phyloP scores from a whole-genome alignment of 2,888 invertebrate genomes.

The Lithophane ornitopus region DNA sequence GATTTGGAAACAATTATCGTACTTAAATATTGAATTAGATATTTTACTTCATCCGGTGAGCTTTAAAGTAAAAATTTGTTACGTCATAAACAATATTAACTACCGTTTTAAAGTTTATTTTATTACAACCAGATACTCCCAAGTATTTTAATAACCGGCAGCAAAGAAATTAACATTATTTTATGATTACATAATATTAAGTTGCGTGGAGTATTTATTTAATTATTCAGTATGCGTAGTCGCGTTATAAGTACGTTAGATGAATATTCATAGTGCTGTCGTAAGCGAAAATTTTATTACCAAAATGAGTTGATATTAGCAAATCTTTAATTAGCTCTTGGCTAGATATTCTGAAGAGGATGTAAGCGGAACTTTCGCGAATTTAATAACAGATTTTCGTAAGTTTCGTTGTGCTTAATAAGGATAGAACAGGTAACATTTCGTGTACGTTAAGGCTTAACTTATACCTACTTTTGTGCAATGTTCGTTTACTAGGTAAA shows the following conservation, averaged over 20 bases:
- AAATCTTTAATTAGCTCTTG: constrained; percentile 15
- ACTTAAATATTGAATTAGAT: not conserved
- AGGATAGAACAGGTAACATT: not conserved
- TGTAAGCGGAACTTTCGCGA: not conserved
- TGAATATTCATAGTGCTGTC: constrained; percentile 48
- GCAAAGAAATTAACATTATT: constrained; percentile 34
- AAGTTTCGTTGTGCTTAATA: constrained; percentile 6
- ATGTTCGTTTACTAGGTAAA: not conserved
- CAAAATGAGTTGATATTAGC: constrained; percentile 1
- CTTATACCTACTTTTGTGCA: not conserved
- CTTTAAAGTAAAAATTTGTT: not conserved
- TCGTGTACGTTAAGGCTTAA: not conserved
- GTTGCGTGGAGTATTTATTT: constrained; percentile 25
- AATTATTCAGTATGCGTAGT: constrained; percentile 37
- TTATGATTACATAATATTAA: no score
- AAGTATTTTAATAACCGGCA: constrained; percentile 37
- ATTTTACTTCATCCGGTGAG: not conserved
- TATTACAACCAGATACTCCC: constrained; percentile 8
- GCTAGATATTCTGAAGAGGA: not conserved
- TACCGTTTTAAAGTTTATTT: constrained; percentile 4
- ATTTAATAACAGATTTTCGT: not conserved
- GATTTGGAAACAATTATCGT: not conserved
- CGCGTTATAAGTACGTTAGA: constrained; percentile 22
- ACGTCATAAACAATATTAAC: constrained; percentile 3
- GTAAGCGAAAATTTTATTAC: constrained; percentile 14